These are phyloP conservation scores for Motacilla tschutschensis DNA, from an alignment of 2,113 vertebrate genomes.

Conservation along the genomic window DNA sequence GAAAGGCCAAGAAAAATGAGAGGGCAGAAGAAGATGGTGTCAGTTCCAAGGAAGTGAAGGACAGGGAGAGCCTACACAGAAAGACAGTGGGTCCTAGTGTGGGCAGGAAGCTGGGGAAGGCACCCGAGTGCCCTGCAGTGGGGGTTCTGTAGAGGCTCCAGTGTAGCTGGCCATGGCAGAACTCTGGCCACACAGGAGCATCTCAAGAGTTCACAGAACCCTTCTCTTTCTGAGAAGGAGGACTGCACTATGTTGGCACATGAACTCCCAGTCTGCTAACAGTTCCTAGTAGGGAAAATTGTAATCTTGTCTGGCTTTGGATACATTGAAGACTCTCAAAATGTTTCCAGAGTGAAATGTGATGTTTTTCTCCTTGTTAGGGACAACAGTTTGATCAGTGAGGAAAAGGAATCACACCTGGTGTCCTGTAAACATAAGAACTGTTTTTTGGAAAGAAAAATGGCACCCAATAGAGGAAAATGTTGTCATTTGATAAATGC, in stretches of 20 bases:
- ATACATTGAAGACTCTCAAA: not conserved
- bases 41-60: not conserved
- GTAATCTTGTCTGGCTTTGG: not conserved
- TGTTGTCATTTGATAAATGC: not conserved
- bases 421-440: not conserved
- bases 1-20: not conserved
- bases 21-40: not conserved
- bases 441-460: not conserved
- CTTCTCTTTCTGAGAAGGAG: too few species aligned
- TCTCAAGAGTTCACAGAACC: not conserved
- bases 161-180: not conserved
- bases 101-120: not conserved
- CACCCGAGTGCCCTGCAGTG: not conserved
- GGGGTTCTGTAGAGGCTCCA: not conserved
- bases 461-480: not conserved
- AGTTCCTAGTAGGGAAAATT: not conserved
- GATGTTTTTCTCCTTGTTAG: not conserved
- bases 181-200: not conserved
- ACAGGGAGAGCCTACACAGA: too few species aligned
- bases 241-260: not conserved
- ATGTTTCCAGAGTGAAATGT: not conserved
- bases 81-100: not conserved
- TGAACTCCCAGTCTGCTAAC: not conserved
- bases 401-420: not conserved
- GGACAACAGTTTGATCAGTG: not conserved